Evolutionary conservation across 2,797 vertebrate species (phyloP).

Genomic region (Pantherophis vulpinus): DNA sequence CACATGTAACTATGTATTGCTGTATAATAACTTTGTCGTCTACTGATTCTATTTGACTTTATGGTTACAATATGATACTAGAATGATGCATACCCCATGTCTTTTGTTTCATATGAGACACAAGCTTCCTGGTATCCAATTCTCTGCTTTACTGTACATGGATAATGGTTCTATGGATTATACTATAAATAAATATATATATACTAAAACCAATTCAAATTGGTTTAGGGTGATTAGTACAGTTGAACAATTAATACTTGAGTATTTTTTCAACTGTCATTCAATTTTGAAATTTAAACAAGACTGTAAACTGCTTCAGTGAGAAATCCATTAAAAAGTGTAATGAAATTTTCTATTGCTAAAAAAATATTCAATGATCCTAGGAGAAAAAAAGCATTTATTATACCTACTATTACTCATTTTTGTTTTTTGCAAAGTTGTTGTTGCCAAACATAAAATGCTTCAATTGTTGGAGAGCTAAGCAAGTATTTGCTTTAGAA

Average conservation of each 20-base stretch:
- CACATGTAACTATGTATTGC: conserved; percentile 4
- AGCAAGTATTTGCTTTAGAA: neutral
- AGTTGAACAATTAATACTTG: neutral
- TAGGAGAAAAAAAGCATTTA: neutral
- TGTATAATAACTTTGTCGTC: conserved; percentile 12
- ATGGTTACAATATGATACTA: neutral
- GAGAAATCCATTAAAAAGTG: neutral
- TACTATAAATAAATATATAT: neutral
- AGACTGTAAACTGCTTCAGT: neutral
- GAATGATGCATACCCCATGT: neutral
- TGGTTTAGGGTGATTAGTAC: neutral
- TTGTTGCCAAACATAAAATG: neutral
- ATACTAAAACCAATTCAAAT: neutral
- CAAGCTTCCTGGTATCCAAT: neutral
- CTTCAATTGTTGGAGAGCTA: neutral
- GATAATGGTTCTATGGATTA: neutral
- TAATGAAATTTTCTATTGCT: neutral
- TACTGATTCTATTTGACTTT: neutral
- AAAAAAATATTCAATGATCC: neutral
- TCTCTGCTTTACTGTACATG: neutral
- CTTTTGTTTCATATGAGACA: neutral
- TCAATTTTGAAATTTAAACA: neutral
- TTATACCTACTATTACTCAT: neutral
- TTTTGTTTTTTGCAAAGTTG: neutral
- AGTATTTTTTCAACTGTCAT: neutral